phyloP scores from a whole-genome alignment of 2,888 invertebrate species.

The Chrysodeixis includens region DNA sequence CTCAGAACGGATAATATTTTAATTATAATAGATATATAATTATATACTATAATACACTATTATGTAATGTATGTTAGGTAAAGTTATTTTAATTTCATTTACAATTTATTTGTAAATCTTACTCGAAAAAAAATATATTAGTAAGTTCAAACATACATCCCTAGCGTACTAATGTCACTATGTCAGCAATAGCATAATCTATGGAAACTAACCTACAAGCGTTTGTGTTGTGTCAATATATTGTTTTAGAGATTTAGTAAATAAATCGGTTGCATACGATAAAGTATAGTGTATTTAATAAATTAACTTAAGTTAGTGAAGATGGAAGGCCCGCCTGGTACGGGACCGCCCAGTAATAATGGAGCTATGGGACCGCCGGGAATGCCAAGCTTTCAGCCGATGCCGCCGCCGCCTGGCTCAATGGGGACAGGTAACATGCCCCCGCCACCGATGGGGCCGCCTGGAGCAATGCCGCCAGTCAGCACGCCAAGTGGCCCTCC shows the following conservation, averaged over 20 bases:
- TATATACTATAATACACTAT: too few species aligned
- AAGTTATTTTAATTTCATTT: too few species aligned
- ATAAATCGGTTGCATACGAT: constrained; percentile 8
- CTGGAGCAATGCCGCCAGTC: constrained; percentile 73
- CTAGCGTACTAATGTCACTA: constrained; percentile 21
- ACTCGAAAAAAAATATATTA: too few species aligned
- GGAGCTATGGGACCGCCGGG: constrained; percentile 76
- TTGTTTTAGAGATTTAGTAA: constrained; percentile 13
- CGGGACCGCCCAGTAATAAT: constrained; percentile 74
- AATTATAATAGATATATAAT: too few species aligned
- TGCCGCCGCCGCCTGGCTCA: constrained; percentile 77
- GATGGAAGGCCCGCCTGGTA: constrained; percentile 85
- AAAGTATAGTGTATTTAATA: not conserved
- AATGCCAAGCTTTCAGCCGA: constrained; percentile 74
- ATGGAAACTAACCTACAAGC: constrained; percentile 39
- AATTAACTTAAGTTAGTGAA: constrained; percentile 23
- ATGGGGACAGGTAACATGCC: constrained; percentile 67
- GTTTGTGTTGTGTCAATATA: constrained; percentile 49
- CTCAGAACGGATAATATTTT: too few species aligned
- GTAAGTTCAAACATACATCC: constrained; percentile 14
- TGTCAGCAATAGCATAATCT: not conserved
- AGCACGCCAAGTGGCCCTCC: constrained; percentile 67
- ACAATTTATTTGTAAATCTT: too few species aligned
- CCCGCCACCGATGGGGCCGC: constrained; percentile 72
- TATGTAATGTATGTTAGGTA: too few species aligned